Evolutionary conservation across 2,113 vertebrate genomes (phyloP).

Genomic region (Lota lota): DNA sequence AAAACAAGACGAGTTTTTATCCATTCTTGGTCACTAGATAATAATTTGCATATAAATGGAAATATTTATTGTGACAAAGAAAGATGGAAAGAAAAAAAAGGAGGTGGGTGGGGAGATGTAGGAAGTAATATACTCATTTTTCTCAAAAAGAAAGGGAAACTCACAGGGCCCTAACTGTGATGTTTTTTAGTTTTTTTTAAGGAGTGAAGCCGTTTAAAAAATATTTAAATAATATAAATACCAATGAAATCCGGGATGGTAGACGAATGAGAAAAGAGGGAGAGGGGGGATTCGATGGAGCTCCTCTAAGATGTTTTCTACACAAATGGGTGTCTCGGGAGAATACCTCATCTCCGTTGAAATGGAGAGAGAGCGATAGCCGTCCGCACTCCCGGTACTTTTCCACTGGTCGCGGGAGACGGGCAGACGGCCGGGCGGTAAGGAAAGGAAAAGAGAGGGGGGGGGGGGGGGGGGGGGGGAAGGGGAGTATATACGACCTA

Average conservation of each 20-base stretch:
- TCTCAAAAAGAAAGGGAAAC: conserved; percentile 58
- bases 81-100: conserved; percentile 32
- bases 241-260: conserved; percentile 40
- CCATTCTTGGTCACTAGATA: conserved; percentile 79
- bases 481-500: neutral
- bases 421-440: neutral
- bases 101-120: conserved; percentile 46
- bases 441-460: conserved; percentile 30
- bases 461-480: conserved; percentile 48
- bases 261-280: conserved; percentile 10
- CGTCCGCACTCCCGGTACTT: neutral
- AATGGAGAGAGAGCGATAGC: neutral
- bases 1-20: conserved; percentile 75
- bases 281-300: too few relatives aligned
- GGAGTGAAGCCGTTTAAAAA: conserved; percentile 71
- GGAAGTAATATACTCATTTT: conserved; percentile 76
- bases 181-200: conserved; percentile 64
- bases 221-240: conserved; percentile 30
- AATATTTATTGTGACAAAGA: conserved; percentile 78
- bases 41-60: conserved; percentile 84
- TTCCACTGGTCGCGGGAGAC: neutral
- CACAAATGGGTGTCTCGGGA: too few relatives aligned
- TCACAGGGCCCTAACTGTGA: conserved; percentile 63
- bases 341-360: too few relatives aligned
- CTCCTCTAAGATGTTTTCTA: too few relatives aligned